Base-by-base conservation (phyloP, 2,888 invertebrate species). In the Platerodrilus igneus region DNA sequence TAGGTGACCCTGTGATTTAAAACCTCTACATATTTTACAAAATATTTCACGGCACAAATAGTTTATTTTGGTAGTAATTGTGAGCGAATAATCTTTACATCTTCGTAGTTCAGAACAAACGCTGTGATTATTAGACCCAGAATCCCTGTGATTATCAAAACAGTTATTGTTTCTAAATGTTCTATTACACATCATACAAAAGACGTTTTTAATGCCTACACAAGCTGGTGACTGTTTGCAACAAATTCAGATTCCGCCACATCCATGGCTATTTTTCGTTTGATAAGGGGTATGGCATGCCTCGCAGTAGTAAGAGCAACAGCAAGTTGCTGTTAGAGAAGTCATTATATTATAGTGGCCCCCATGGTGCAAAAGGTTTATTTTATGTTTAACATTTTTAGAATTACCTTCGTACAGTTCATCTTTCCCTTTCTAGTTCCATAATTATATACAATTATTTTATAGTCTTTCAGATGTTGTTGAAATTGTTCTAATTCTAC, bases 331-430 rank as follows among this genome's bases (percentile, higher is more conserved):
- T 3, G 55, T 55, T 6, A 54, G 29, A 19, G 50, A 50, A 2
- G 39, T 50, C 7, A 54, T 51, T 3, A 56, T 51, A 30, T 55
- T 54, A 25, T 40, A 52, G 32, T 50, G 56, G 4, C 38, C n/a
- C n/a, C n/a, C n/a, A n/a, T n/a, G n/a, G n/a, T n/a, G n/a, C n/a
- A n/a, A n/a, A n/a, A n/a, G n/a, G n/a, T n/a, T n/a, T n/a, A n/a
- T n/a, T n/a, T n/a, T n/a, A n/a, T n/a, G n/a, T n/a, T n/a, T n/a
- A n/a, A n/a, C n/a, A n/a, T n/a, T n/a, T n/a, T n/a, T n/a, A n/a
- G n/a, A n/a, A n/a, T n/a, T n/a, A n/a, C n/a, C n/a, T n/a, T n/a
- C n/a, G n/a, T n/a, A n/a, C n/a, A n/a, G n/a, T n/a, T n/a, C n/a
- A n/a, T n/a, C n/a, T n/a, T n/a, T n/a, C n/a, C n/a, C n/a, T n/a